Conservation (phyloP, 2,113 vertebrate species). For the Holacanthus passer region DNA sequence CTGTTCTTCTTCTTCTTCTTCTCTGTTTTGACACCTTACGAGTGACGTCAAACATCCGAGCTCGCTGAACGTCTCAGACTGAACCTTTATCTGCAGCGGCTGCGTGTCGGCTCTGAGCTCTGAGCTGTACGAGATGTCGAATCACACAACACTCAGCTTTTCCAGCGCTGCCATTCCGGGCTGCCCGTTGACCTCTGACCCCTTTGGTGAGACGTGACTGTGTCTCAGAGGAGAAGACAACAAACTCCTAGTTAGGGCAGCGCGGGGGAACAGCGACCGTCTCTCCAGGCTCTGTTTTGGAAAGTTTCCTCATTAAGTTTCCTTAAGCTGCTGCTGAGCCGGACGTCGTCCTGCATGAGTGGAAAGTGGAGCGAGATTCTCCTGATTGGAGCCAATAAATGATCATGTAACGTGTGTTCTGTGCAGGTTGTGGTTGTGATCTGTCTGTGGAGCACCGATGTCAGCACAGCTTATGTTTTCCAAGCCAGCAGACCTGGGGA, state of each 20-base stretch:
- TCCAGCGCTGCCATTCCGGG: neutral
- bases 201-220: neutral
- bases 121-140: neutral
- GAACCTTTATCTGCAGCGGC: neutral
- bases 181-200: conserved; percentile 48
- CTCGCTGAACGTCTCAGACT: neutral
- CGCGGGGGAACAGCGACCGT: neutral
- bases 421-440: conserved; percentile 88
- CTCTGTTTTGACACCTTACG: neutral
- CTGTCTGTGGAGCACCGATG: conserved; percentile 84
- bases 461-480: conserved; percentile 91
- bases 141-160: conserved; percentile 12
- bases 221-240: neutral
- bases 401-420: neutral
- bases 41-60: neutral
- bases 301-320: neutral
- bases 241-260: neutral
- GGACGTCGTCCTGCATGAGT: neutral
- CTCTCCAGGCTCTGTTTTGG: neutral
- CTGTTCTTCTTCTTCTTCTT: neutral
- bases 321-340: neutral
- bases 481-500: conserved; percentile 87
- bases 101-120: neutral
- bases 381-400: neutral
- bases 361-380: neutral